phyloP scores from a whole-genome alignment of 2,888 invertebrate species.

The Caenorhabditis wallacei region DNA sequence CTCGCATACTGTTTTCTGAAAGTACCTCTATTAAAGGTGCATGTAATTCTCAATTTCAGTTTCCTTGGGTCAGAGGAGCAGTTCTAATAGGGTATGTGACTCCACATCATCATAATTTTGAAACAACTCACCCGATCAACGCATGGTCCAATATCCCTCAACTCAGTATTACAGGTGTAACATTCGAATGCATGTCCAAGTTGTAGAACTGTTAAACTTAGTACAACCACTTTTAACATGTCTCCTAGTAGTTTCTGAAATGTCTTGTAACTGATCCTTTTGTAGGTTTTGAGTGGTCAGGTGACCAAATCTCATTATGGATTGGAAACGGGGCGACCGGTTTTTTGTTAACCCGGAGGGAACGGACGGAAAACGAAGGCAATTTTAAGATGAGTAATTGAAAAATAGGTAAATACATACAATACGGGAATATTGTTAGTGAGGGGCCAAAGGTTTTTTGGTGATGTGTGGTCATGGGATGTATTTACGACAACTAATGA shows the following conservation, averaged over 20 bases:
- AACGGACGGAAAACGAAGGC: not conserved
- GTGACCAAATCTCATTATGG: slow-evolving; percentile 32
- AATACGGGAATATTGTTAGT: too few relatives aligned
- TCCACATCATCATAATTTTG: too few relatives aligned
- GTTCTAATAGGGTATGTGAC: too few relatives aligned
- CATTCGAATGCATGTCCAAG: slow-evolving; percentile 73
- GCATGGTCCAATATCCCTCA: slow-evolving; percentile 65
- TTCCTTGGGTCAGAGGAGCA: too few relatives aligned
- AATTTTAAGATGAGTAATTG: slow-evolving; percentile 24
- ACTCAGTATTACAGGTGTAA: slow-evolving; percentile 77
- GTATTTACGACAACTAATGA: too few relatives aligned
- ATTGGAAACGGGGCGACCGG: slow-evolving; percentile 8
- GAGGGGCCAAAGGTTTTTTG: too few relatives aligned
- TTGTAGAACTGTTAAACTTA: slow-evolving; percentile 23
- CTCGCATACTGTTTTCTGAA: slow-evolving; percentile 63
- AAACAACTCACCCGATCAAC: slow-evolving; percentile 70
- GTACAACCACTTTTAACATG: slow-evolving; percentile 38
- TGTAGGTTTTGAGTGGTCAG: slow-evolving; percentile 7
- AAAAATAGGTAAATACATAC: too few relatives aligned
- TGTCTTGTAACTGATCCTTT: not conserved
- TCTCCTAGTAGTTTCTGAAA: not conserved
- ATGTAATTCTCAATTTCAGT: too few relatives aligned
- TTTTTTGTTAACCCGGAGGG: too few relatives aligned
- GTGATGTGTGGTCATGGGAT: too few relatives aligned
- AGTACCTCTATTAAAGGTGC: not conserved